Evolutionary conservation across 2,797 vertebrate genomes (phyloP).

Genomic region (Adelosebastes latens): DNA sequence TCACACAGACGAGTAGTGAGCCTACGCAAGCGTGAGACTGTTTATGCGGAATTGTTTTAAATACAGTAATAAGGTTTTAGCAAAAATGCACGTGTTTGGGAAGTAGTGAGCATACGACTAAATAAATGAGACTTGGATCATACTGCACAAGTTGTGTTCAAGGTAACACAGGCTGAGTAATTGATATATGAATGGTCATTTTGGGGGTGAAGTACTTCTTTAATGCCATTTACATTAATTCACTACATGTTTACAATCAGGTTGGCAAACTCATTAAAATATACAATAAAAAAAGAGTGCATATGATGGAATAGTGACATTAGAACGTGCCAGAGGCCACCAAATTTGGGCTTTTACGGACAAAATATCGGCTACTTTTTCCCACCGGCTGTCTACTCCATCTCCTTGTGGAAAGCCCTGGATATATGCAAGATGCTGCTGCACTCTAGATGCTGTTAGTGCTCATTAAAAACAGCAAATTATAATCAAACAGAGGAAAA

Average conservation of each 20-base stretch:
- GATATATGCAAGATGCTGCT: background rate
- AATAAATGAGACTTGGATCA: background rate
- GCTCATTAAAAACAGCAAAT: background rate
- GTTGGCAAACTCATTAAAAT: background rate
- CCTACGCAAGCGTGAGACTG: too few species aligned
- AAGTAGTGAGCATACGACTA: background rate
- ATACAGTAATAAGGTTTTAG: too few species aligned
- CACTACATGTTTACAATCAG: too few species aligned
- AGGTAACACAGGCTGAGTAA: background rate
- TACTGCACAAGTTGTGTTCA: background rate
- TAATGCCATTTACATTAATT: too few species aligned
- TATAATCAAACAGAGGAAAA: background rate
- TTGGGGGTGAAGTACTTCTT: background rate
- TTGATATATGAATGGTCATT: background rate
- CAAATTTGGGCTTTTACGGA: too few species aligned
- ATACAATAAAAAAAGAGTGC: background rate
- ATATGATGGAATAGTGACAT: background rate
- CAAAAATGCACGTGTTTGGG: fast-evolving
- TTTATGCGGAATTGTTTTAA: too few species aligned
- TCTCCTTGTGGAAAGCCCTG: background rate
- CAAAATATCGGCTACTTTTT: too few species aligned
- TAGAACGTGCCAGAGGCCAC: background rate
- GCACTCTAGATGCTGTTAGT: background rate
- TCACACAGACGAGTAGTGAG: too few species aligned
- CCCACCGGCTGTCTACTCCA: background rate